Percentiles rank a stretch among this genome's conserved stretches.
Evolutionary conservation across 2,113 vertebrate species (phyloP).

Genomic region (Proterorhinus semilunaris): DNA sequence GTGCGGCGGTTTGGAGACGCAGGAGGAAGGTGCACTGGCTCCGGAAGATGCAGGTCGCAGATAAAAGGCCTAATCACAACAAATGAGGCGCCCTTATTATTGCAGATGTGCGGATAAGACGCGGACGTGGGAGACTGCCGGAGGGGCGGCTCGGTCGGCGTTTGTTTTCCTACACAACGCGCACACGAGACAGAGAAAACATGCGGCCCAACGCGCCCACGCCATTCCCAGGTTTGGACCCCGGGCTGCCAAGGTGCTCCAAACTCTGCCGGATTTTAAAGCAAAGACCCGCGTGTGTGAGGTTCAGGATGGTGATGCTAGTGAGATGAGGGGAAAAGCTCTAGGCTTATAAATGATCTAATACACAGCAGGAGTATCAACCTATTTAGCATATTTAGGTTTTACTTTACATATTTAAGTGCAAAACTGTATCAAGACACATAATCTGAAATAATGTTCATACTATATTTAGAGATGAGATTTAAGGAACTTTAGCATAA

Average conservation of each 20-base stretch:
- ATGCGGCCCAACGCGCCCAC: conserved; percentile 60
- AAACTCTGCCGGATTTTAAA: conserved; percentile 27
- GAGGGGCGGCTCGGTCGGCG: conserved; percentile 63
- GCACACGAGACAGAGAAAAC: conserved; percentile 65
- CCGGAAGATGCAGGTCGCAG: conserved; percentile 82
- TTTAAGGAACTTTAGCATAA: too few relatives aligned
- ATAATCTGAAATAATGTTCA: too few relatives aligned
- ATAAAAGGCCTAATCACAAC: conserved; percentile 85
- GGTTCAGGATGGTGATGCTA: neutral
- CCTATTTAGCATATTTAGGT: too few relatives aligned
- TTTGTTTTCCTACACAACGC: conserved; percentile 72
- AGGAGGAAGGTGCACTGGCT: conserved; percentile 63
- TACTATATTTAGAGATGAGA: too few relatives aligned
- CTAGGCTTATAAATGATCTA: too few relatives aligned
- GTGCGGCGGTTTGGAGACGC: conserved; percentile 57
- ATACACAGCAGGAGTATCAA: too few relatives aligned
- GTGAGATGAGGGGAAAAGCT: neutral
- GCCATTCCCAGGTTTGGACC: conserved; percentile 67
- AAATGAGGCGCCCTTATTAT: conserved; percentile 84
- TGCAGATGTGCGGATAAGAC: conserved; percentile 86
- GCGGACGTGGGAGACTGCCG: conserved; percentile 83
- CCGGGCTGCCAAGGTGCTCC: conserved; percentile 38
- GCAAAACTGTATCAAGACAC: too few relatives aligned
- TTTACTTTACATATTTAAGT: too few relatives aligned
- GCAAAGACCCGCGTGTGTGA: neutral